These are phyloP conservation scores for Podiceps cristatus DNA, from an alignment of 2,113 vertebrate genomes.

Conservation along the genomic window DNA sequence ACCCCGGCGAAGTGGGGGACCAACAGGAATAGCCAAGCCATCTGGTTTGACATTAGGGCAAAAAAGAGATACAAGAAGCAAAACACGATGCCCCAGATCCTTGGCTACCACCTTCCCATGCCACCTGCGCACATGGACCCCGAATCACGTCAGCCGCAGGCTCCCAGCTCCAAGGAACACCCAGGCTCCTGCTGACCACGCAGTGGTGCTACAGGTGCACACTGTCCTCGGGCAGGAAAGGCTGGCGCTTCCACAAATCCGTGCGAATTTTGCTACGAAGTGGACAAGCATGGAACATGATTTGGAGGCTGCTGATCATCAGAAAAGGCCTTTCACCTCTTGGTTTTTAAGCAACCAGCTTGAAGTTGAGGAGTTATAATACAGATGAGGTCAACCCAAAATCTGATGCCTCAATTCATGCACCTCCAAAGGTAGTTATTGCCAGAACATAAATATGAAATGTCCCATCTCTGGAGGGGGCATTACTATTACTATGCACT, in stretches of 20 bases:
- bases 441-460: neutral
- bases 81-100: neutral
- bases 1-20: accelerated
- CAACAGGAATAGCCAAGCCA: neutral
- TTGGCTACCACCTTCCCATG: neutral
- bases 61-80: neutral
- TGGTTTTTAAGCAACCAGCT: neutral
- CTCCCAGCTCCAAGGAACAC: neutral
- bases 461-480: neutral
- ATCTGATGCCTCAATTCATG: neutral
- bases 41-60: neutral
- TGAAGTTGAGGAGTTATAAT: neutral
- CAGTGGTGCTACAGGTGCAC: conserved; percentile 8
- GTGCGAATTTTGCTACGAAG: neutral
- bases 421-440: neutral
- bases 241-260: neutral
- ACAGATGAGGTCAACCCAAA: neutral
- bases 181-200: neutral
- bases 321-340: neutral
- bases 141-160: accelerated
- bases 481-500: too few species aligned
- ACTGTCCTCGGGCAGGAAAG: neutral
- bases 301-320: neutral
- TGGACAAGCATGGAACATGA: neutral
- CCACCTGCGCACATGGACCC: neutral